Base-by-base conservation (phyloP, 2,113 vertebrate genomes). In the Channa argus region DNA sequence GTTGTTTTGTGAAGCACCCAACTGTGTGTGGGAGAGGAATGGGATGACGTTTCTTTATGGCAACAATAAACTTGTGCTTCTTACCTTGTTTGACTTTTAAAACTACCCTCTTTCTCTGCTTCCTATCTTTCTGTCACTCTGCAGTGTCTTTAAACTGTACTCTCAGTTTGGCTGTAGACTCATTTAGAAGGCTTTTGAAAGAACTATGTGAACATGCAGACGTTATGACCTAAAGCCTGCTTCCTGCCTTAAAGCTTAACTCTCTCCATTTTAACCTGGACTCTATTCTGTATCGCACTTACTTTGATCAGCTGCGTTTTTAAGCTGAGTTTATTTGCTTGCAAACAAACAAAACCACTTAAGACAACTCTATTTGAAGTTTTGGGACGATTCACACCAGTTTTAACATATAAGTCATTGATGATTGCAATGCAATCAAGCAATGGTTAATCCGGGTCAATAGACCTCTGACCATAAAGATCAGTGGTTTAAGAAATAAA, bases 81-180 rank as follows among this genome's bases (percentile, higher is more conserved):
- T 80, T 33, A 12, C n/a, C 76, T 41, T 69, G 63, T 63, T 78
- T 64, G 63, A 70, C 46, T 38, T 74, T 43, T 67, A 64, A 63
- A 74, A 15, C 9, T 10, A 49, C 10, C 52, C 56, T 46, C 66
- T 77, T 62, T 33, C 71, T 55, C 55, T 39, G 0, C 63, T 52
- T 14, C 15, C 46, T 39, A 44, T 65, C 65, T 43, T 6, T 36
- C 71, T 55, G 14, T 63, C 60, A 3, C 14, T 64, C 58, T 74
- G 12, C 37, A n/a, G 15, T 67, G 49, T 60, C 51, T 74, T 54
- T 63, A 56, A 52, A 65, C 64, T 78, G 47, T 79, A 37, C 24
- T 59, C 66, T 60, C 38, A 8, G 43, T n/a, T 34, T 37, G 47
- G 15, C 73, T 70, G 50, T 73, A 58, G 71, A 46, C 67, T 68